Conservation (phyloP, 1,140 invertebrate genomes). For the Ericerus pela region DNA sequence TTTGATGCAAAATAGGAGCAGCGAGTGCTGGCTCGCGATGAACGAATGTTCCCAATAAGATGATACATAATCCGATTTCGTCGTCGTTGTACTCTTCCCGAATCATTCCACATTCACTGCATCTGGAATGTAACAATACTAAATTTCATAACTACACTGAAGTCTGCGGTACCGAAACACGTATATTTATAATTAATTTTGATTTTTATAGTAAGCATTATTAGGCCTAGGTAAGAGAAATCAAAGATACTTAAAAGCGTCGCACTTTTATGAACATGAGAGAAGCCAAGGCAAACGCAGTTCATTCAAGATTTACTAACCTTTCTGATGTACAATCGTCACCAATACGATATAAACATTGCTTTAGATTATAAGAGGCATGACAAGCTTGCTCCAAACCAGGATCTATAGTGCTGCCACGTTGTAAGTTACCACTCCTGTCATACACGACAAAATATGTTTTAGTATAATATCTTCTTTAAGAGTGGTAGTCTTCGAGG, state of each 20-base stretch:
- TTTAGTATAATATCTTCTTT: too few relatives aligned
- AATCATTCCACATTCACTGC: constrained; percentile 62
- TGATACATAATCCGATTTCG: constrained; percentile 85
- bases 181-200: too few relatives aligned
- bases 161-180: too few relatives aligned
- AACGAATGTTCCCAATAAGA: constrained; percentile 86
- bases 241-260: too few relatives aligned
- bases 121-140: constrained; percentile 33
- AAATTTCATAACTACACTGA: too few relatives aligned
- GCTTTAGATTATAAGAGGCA: constrained; percentile 37
- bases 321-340: constrained; percentile 16
- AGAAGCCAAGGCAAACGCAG: not conserved
- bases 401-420: constrained; percentile 26
- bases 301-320: not conserved
- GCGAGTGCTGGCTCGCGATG: constrained; percentile 87
- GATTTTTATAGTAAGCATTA: too few relatives aligned
- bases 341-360: constrained; percentile 34
- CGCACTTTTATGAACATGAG: too few relatives aligned
- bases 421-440: not conserved
- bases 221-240: too few relatives aligned
- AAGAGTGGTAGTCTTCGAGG: too few relatives aligned
- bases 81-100: constrained; percentile 94
- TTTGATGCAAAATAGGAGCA: constrained; percentile 80
- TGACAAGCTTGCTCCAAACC: constrained; percentile 34
- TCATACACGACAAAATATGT: too few relatives aligned